Conservation (phyloP, 2,797 vertebrate genomes). For the Pitangus sulphuratus region DNA sequence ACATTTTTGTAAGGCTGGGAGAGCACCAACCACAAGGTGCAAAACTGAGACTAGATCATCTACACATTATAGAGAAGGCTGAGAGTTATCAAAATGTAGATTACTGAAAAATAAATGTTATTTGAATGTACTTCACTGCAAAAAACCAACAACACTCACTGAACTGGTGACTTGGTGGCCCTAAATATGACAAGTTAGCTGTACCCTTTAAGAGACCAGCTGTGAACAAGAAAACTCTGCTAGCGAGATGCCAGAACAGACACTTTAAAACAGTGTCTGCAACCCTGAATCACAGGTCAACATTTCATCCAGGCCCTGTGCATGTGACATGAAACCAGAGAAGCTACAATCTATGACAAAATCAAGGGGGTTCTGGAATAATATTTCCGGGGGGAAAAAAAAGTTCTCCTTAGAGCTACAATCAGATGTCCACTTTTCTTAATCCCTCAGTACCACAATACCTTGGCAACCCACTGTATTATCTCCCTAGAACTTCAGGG, state of each 20-base stretch:
- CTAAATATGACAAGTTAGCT: background rate
- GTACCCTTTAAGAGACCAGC: background rate
- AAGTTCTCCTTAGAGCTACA: background rate
- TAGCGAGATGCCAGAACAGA: background rate
- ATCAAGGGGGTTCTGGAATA: background rate
- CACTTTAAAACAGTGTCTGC: background rate
- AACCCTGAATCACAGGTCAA: background rate
- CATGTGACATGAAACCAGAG: background rate
- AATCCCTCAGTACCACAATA: background rate
- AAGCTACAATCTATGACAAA: background rate
- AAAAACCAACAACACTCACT: background rate
- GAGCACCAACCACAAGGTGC: background rate
- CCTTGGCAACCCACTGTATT: background rate
- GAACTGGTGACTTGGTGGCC: background rate
- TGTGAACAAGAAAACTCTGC: background rate
- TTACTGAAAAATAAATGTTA: background rate
- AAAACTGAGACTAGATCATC: background rate
- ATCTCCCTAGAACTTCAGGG: background rate
- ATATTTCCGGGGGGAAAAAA: too few species aligned
- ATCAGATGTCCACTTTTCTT: background rate
- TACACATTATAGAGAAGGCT: background rate
- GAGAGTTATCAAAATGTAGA: background rate
- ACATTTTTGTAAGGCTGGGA: background rate
- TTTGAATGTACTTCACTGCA: background rate
- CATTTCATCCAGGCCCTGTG: background rate